phyloP scores from a whole-genome alignment of 2,888 invertebrate species.

The Coenonympha glycerion region DNA sequence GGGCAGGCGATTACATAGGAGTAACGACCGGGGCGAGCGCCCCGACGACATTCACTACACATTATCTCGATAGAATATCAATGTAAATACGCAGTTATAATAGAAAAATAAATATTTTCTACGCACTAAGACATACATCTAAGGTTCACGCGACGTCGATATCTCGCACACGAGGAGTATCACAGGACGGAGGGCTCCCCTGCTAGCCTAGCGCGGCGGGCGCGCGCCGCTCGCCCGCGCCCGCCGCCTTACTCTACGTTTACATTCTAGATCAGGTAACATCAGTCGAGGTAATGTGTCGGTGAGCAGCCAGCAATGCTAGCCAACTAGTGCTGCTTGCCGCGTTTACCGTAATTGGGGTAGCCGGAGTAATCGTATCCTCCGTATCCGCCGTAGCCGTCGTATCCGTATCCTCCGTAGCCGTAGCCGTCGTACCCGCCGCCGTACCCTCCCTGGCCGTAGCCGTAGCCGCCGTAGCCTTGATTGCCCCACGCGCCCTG shows the following conservation, averaged over 20 bases:
- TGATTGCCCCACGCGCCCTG: conserved; percentile 81
- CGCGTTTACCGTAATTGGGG: conserved; percentile 86
- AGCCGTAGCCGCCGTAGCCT: conserved; percentile 80
- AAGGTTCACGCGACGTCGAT: conserved; percentile 72
- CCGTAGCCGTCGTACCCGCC: conserved; percentile 85
- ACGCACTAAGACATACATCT: conserved; percentile 73
- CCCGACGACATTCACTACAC: conserved; percentile 74
- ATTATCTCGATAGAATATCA: conserved; percentile 75
- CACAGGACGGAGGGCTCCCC: conserved; percentile 70
- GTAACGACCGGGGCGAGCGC: conserved; percentile 56
- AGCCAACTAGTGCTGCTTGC: conserved; percentile 71
- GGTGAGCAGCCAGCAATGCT: conserved; percentile 63
- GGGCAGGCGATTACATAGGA: conserved; percentile 46
- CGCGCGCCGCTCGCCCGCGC: conserved; percentile 24
- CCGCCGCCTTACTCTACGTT: conserved; percentile 62
- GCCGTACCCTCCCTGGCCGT: conserved; percentile 82
- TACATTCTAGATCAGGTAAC: conserved; percentile 74
- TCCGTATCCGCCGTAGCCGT: conserved; percentile 85
- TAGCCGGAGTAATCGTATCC: conserved; percentile 88
- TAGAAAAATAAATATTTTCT: conserved; percentile 77
- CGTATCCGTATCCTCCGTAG: conserved; percentile 83
- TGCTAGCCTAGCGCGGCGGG: conserved; percentile 43
- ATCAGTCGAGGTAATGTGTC: conserved; percentile 76
- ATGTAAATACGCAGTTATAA: conserved; percentile 58
- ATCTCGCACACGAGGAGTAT: conserved; percentile 65